Percentiles rank a stretch among this genome's conserved stretches.
Conservation (phyloP, 2,113 vertebrate genomes). For the Chloropsis hardwickii region DNA sequence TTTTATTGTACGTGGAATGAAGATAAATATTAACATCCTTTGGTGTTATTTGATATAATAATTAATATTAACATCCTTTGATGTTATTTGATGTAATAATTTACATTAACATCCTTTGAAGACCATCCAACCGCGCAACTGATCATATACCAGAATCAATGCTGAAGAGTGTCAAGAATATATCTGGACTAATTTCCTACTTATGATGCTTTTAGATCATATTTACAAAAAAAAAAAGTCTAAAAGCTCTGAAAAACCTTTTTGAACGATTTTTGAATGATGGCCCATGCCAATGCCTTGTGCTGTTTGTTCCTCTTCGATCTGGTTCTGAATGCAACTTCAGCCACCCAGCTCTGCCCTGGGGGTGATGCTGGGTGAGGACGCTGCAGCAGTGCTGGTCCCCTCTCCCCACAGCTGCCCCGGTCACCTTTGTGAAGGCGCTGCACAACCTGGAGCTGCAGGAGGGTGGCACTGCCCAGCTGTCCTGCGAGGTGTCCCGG, state of each 20-base stretch:
- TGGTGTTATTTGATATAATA: background rate
- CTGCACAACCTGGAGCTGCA: conserved; percentile 54
- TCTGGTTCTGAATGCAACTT: background rate
- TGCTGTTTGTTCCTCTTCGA: background rate
- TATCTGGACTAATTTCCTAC: background rate
- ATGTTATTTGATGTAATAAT: background rate
- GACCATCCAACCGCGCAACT: background rate
- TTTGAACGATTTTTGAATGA: background rate
- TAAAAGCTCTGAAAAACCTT: background rate
- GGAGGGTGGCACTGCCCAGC: conserved; percentile 74
- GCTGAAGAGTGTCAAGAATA: background rate
- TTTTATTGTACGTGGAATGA: background rate
- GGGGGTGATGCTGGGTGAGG: background rate
- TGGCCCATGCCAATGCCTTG: fast-evolving
- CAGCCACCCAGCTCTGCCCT: background rate
- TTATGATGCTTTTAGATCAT: background rate
- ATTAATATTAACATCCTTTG: background rate
- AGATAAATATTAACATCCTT: background rate
- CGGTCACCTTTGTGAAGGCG: background rate
- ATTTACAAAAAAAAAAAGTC: background rate
- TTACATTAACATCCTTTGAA: background rate
- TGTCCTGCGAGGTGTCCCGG: conserved; percentile 80
- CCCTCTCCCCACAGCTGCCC: conserved; percentile 18
- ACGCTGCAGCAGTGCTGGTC: background rate
- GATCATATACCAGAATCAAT: background rate